Percentiles rank a stretch among this genome's conserved stretches.
Conservation (phyloP, 2,113 vertebrate species). For the Carollia perspicillata region DNA sequence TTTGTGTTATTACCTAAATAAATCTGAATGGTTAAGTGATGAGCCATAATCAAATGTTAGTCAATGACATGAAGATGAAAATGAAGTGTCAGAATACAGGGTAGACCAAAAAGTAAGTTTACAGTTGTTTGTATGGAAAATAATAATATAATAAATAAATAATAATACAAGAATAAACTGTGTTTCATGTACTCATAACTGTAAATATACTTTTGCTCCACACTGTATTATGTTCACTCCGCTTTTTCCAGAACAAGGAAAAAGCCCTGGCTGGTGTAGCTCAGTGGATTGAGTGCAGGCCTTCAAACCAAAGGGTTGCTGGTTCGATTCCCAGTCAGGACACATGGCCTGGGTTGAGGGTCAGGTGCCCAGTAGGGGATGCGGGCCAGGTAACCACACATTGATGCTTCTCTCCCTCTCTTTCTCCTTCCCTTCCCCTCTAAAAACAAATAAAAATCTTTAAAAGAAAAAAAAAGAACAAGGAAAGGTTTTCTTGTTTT, state of each 20-base stretch:
- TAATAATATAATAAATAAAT: not conserved
- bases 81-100: not conserved
- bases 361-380: too few species aligned
- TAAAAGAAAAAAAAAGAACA: not conserved
- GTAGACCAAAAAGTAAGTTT: not conserved
- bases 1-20: not conserved
- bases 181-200: not conserved
- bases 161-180: not conserved
- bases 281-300: too few species aligned
- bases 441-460: too few species aligned
- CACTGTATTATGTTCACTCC: not conserved
- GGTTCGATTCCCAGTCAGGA: too few species aligned
- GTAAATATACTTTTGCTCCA: not conserved
- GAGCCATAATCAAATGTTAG: not conserved
- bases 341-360: too few species aligned
- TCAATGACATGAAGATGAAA: not conserved
- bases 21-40: conserved; percentile 4
- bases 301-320: too few species aligned
- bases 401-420: too few species aligned
- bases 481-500: not conserved
- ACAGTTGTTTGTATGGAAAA: not conserved
- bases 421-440: too few species aligned
- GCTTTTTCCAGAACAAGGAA: not conserved
- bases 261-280: too few species aligned
- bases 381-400: too few species aligned